A percentile compares a stretch with the other conserved stretches of the same genome.
phyloP scores from a whole-genome alignment of 1,140 invertebrate species.

The Probaryconus sp. region DNA sequence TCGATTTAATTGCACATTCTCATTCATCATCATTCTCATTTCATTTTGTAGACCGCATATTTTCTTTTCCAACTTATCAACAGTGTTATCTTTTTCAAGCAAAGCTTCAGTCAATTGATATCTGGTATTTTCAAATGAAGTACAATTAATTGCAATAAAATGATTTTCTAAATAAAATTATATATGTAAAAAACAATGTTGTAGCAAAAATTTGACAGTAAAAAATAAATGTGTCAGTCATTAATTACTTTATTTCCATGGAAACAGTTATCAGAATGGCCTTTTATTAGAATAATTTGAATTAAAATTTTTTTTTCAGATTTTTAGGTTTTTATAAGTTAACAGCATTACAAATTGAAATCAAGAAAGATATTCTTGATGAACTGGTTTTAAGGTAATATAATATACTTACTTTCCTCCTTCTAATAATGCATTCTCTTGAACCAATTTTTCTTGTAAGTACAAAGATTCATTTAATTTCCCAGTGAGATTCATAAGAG shows the following conservation, averaged over 20 bases:
- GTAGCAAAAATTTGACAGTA: too few species aligned
- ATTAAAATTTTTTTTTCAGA: too few species aligned
- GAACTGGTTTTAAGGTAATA: background rate
- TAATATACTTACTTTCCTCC: conserved; percentile 75
- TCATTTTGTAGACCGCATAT: conserved; percentile 76
- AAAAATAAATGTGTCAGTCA: too few species aligned
- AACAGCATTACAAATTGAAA: too few species aligned
- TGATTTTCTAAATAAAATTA: conserved; percentile 2
- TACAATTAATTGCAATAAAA: too few species aligned
- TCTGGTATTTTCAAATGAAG: conserved; percentile 61
- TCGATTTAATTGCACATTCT: conserved; percentile 68
- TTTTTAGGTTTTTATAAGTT: background rate
- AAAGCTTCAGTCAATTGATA: conserved; percentile 78
- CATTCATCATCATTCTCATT: conserved; percentile 70
- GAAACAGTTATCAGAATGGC: too few species aligned
- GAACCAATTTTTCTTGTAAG: conserved; percentile 81
- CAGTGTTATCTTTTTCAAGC: conserved; percentile 74
- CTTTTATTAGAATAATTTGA: too few species aligned
- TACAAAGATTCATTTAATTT: conserved; percentile 80
- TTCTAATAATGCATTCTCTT: conserved; percentile 81
- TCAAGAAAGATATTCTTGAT: background rate
- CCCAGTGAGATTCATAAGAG: conserved; percentile 74
- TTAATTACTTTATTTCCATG: too few species aligned
- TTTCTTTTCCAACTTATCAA: conserved; percentile 76
- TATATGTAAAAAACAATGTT: too few species aligned